These are phyloP conservation scores for Dipodomys ordii DNA, from an alignment of 2,113 vertebrate genomes.

Conservation along the genomic window DNA sequence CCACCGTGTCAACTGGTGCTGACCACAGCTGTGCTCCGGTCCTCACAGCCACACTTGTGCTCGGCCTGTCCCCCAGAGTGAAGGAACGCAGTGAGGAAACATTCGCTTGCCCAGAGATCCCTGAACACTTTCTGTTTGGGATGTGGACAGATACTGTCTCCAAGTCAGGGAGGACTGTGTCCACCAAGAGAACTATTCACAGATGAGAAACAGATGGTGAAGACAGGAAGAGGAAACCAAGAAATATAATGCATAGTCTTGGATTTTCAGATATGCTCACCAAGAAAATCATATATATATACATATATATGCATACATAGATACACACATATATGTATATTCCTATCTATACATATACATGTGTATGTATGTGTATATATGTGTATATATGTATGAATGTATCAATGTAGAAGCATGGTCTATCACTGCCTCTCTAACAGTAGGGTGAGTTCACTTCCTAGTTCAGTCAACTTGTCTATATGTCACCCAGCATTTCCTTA, in stretches of 20 bases:
- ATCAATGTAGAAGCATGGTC: no score
- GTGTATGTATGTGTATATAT: no score
- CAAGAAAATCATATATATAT: not conserved
- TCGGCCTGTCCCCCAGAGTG: not conserved
- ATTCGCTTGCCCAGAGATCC: not conserved
- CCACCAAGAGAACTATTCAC: not conserved
- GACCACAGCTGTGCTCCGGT: constrained; percentile 38
- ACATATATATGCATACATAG: no score
- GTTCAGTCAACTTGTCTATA: not conserved
- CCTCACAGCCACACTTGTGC: constrained; percentile 48
- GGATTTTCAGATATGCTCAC: not conserved
- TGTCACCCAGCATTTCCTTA: not conserved
- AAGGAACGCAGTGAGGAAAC: constrained; percentile 24
- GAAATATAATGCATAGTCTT: not conserved
- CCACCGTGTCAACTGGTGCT: constrained; percentile 31
- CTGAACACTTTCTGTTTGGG: constrained; percentile 15
- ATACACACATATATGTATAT: no score
- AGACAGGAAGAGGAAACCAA: not conserved
- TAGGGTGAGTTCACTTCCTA: not conserved
- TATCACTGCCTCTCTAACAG: no score
- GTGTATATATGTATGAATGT: no score
- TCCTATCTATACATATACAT: no score
- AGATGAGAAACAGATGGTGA: not conserved
- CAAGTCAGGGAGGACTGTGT: not conserved
- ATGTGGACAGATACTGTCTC: constrained; percentile 23